These are phyloP conservation scores for Pogonomyrmex barbatus DNA, from an alignment of 1,140 invertebrate species.

Conservation along the genomic window DNA sequence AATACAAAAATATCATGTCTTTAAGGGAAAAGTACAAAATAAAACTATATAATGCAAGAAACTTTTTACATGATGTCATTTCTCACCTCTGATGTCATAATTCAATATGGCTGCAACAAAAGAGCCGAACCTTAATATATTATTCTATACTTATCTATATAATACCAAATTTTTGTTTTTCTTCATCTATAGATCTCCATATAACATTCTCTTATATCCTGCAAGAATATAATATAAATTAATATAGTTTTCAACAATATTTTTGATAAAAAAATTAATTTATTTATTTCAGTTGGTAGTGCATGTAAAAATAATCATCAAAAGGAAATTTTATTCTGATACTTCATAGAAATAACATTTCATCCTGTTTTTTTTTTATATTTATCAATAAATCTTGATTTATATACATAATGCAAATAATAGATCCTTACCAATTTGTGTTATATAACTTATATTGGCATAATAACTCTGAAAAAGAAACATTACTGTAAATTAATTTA, in stretches of 20 bases:
- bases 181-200: not conserved
- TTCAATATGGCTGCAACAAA: too few species aligned
- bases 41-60: too few species aligned
- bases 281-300: conserved; percentile 77
- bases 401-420: not conserved
- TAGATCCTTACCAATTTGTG: conserved; percentile 12
- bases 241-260: not conserved
- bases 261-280: conserved; percentile 5
- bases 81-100: too few species aligned
- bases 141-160: not conserved
- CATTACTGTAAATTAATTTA: conserved; percentile 13
- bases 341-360: conserved; percentile 66
- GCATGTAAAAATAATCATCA: conserved; percentile 79
- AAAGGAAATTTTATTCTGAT: not conserved
- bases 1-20: too few species aligned
- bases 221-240: conserved; percentile 23
- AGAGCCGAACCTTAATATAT: too few species aligned
- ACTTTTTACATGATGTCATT: too few species aligned
- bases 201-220: not conserved
- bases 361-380: conserved; percentile 67
- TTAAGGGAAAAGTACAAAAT: too few species aligned
- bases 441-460: not conserved
- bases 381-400: not conserved
- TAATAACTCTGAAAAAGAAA: conserved; percentile 45
- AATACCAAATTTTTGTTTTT: not conserved